A percentile compares a stretch with the other conserved stretches of the same genome.
phyloP scores from a whole-genome alignment of 2,113 vertebrate genomes.

The Myrmecophaga tridactyla region DNA sequence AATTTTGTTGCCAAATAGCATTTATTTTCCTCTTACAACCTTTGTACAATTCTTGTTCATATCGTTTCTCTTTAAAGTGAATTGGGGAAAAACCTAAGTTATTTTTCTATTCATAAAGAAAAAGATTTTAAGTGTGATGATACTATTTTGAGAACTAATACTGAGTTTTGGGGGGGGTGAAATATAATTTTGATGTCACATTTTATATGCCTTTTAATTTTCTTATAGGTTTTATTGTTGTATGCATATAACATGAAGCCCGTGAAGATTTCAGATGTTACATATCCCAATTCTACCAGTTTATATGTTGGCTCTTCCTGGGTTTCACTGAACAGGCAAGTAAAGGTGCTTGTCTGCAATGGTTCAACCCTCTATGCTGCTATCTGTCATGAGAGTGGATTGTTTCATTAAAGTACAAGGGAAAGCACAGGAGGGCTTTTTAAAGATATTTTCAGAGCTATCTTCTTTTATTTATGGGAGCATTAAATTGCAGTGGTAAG shows the following conservation, averaged over 20 bases:
- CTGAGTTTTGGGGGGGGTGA: background rate
- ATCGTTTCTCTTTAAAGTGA: constrained; percentile 35
- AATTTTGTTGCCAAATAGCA: background rate
- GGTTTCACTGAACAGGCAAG: constrained; percentile 71
- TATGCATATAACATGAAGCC: constrained; percentile 73
- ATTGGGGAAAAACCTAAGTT: background rate
- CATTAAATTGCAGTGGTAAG: background rate
- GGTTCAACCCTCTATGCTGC: background rate
- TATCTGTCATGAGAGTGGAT: background rate
- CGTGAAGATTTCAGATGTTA: constrained; percentile 10
- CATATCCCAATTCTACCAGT: accelerated
- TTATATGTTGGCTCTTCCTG: background rate
- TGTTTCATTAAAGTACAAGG: background rate
- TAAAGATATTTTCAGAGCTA: background rate
- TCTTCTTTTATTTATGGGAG: background rate
- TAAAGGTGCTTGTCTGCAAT: background rate
- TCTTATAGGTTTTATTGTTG: constrained; percentile 74
- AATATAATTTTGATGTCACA: background rate
- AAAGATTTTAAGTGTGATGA: background rate
- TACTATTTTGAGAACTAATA: background rate
- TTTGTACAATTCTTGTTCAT: background rate
- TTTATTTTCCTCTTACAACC: constrained; percentile 8
- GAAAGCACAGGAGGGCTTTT: background rate
- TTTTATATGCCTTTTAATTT: constrained; percentile 38
- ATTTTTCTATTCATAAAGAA: constrained; percentile 28